Evolutionary conservation across 2,888 invertebrate genomes (phyloP).

Genomic region (Psococerastis gibbosa): DNA sequence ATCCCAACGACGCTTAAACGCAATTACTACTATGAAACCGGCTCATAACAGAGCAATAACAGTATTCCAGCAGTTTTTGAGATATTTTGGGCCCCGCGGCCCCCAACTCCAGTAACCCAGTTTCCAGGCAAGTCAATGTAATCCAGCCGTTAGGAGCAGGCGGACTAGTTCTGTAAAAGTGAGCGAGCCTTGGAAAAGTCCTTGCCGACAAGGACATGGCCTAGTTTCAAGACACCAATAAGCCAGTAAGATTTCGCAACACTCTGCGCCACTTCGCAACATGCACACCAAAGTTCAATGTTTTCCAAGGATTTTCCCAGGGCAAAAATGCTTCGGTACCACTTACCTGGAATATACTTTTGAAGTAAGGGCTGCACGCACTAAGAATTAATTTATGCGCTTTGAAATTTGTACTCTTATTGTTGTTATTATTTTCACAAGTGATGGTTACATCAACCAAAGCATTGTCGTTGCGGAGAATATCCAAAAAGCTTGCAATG

Average conservation of each 20-base stretch:
- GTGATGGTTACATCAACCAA: slow-evolving; percentile 53
- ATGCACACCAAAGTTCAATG: too few species aligned
- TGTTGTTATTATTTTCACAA: slow-evolving; percentile 53
- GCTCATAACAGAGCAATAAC: too few species aligned
- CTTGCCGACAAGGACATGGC: slow-evolving; percentile 9
- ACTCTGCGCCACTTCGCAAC: background rate
- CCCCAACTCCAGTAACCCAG: background rate
- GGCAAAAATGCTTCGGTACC: too few species aligned
- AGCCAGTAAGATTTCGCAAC: slow-evolving; percentile 8
- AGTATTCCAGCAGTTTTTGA: too few species aligned
- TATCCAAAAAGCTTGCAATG: slow-evolving; percentile 48
- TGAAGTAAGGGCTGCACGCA: slow-evolving; percentile 56
- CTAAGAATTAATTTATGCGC: slow-evolving; percentile 57
- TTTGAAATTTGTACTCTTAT: slow-evolving; percentile 46
- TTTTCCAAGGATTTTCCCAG: too few species aligned
- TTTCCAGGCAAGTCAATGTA: slow-evolving; percentile 8
- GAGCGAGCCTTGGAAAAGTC: slow-evolving; percentile 10
- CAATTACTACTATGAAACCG: too few species aligned
- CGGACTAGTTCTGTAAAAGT: slow-evolving; percentile 10
- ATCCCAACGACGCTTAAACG: background rate
- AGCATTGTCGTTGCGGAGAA: slow-evolving; percentile 46
- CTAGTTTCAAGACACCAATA: slow-evolving; percentile 6
- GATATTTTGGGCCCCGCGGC: too few species aligned
- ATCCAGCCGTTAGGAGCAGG: slow-evolving; percentile 3
- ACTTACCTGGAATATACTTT: slow-evolving; percentile 49